Percentiles rank a stretch among this genome's conserved stretches.
Evolutionary conservation across 2,113 vertebrate species (phyloP).

Genomic region (Herpetotheres cachinnans): DNA sequence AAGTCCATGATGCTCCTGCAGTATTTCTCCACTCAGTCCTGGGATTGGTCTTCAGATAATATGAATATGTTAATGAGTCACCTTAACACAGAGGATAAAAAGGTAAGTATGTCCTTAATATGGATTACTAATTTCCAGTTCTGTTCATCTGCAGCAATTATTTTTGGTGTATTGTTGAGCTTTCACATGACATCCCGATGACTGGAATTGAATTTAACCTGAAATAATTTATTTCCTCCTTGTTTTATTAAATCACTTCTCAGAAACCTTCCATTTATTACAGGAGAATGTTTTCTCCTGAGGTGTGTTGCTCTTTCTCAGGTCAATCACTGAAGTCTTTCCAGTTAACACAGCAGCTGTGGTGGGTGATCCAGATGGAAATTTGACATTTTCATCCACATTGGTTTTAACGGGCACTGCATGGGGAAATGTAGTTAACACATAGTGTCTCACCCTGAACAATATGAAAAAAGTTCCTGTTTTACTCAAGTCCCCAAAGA

Average conservation of each 20-base stretch:
- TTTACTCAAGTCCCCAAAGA: not conserved
- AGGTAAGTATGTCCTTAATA: slow-evolving; percentile 67
- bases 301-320: not conserved
- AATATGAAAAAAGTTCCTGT: not conserved
- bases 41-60: slow-evolving; percentile 94
- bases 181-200: not conserved
- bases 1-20: slow-evolving; percentile 85
- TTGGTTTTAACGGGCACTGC: not conserved
- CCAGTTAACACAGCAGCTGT: not conserved
- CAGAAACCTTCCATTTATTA: not conserved
- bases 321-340: not conserved
- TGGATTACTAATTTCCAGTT: not conserved
- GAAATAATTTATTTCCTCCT: not conserved
- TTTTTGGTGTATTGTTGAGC: not conserved
- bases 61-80: slow-evolving; percentile 88
- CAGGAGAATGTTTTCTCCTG: not conserved
- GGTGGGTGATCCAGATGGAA: not conserved
- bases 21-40: slow-evolving; percentile 89
- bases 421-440: not conserved
- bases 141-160: not conserved
- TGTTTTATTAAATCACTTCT: not conserved
- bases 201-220: not conserved
- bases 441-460: not conserved
- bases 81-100: slow-evolving; percentile 87
- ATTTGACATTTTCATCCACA: not conserved